phyloP scores from a whole-genome alignment of 2,797 vertebrate genomes.

The Apogon hyalosoma region DNA sequence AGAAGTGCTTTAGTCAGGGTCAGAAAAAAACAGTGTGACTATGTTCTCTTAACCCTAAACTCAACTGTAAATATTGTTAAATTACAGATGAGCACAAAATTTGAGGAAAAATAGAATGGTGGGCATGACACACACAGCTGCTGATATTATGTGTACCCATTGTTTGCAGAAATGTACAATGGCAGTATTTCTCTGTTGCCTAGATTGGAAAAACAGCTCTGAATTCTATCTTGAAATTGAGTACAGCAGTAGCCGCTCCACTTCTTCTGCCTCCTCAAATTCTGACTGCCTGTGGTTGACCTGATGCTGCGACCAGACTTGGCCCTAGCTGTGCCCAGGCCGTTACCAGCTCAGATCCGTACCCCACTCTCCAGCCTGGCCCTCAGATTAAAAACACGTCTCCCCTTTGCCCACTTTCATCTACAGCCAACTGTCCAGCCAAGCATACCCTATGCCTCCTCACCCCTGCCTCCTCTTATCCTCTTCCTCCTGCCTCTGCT shows the following conservation, averaged over 20 bases:
- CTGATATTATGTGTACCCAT: too few relatives aligned
- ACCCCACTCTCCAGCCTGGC: slow-evolving; percentile 62
- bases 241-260: slow-evolving; percentile 4
- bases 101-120: too few relatives aligned
- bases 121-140: too few relatives aligned
- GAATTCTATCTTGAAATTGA: background rate
- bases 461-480: slow-evolving; percentile 65
- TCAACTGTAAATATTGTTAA: too few relatives aligned
- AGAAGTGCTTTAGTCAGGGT: too few relatives aligned
- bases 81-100: too few relatives aligned
- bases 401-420: slow-evolving; percentile 83
- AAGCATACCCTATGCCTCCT: slow-evolving; percentile 77
- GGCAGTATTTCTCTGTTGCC: too few relatives aligned
- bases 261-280: slow-evolving; percentile 32
- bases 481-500: slow-evolving; percentile 65
- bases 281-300: slow-evolving; percentile 40
- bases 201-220: background rate
- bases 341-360: slow-evolving; percentile 77
- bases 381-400: slow-evolving; percentile 80
- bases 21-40: too few relatives aligned
- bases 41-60: too few relatives aligned
- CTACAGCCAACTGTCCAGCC: slow-evolving; percentile 75
- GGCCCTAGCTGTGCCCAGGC: slow-evolving; percentile 63
- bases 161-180: too few relatives aligned
- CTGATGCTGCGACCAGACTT: slow-evolving; percentile 50